Evolutionary conservation across 2,797 vertebrate species (phyloP), one percentile per base, ranked within the genome.

Genomic region (Pipistrellus pygmaeus): DNA sequence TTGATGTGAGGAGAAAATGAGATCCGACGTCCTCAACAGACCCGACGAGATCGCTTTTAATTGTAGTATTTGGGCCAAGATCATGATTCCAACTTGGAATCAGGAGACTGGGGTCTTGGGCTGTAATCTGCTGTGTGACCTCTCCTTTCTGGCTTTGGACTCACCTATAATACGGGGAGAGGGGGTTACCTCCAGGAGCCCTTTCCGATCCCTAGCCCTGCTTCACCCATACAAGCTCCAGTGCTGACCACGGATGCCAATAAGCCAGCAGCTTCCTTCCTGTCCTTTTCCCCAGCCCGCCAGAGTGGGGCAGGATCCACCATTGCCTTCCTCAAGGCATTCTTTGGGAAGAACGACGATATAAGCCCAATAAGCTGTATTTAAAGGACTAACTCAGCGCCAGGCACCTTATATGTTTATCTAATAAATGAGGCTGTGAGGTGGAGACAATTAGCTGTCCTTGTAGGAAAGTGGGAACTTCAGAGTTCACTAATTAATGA

Each of bases 1-100:
- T 32, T 77, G 81, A 84, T 55, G 21, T 35, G 41, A 81, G 7
- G 55, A 57, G 73, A 71, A 96, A 85, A 81, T 46, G 46, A 89
- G 44, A 90, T 75, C 53, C 62, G 81, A 80, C 23, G 14, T 41
- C 11, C 55, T 48, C 72, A 18, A 2, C 9, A 21, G 57, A 48
- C 20, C n/a, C 1, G 32, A 21, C 12, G 1, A 23, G 73, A 73
- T 62, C 21, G 44, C 71, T 78, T 69, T 88, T 64, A n/a, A 66
- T 85, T 17, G 15, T 15, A 51, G 48, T 6, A 21, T n/a, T 5
- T 41, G 57, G 7, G 35, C 72, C 20, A 35, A 73, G 55, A 81
- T 15, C 15, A 9, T 14, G 82, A 91, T 44, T 85, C 46, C 5
- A 27, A 73, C 60, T 57, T 57, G 18, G 55, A 71, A 32, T 44